Evolutionary conservation across 2,888 invertebrate species (phyloP), one percentile per base, ranked within the genome.

Genomic region (Drosophila vallismaia): DNA sequence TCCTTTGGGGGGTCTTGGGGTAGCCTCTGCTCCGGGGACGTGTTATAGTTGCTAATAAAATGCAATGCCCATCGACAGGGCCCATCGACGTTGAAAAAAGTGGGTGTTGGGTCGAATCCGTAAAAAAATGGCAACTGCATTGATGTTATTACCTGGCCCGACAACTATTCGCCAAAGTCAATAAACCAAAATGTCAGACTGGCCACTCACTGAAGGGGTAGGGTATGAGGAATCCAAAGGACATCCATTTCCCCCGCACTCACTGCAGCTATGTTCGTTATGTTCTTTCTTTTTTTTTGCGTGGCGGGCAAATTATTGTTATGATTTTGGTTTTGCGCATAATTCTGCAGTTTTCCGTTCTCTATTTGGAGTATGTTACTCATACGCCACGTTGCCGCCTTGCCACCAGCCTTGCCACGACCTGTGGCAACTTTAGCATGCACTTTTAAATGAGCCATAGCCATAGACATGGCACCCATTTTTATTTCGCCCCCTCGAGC

Each of bases 91-190:
- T 40, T 45, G 62, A 31, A 48, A 48, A 63, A 74, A 56, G 63
- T 19, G 49, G 52, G 46, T 14, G n/a, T 7, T 28, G 28, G 42
- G 38, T 57, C 1, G 24, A 36, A n/a, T 38, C 42, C 28, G 48
- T 55, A 53, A 81, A 88, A 87, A 85, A 87, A 85, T 88, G 79
- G 88, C 88, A 87, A 87, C 85, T 88, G 85, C 85, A 85, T 88
- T 79, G 88, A 85, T 88, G 88, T 87, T 86, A 88, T 88, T 88
- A 85, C 88, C 87, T 88, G 76, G 55, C 74, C 86, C 74, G 81
- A 75, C 75, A 87, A 88, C 88, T 87, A 85, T 85, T 82, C 82
- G 79, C 86, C 69, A 88, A 87, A 85, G 85, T 85, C 85, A 85
- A 85, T 85, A 85, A 88, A 85, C 86, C 63, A 87, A 84, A 81